Conservation (phyloP, 2,797 vertebrate species). For the Dendrocincla tyrannina region DNA sequence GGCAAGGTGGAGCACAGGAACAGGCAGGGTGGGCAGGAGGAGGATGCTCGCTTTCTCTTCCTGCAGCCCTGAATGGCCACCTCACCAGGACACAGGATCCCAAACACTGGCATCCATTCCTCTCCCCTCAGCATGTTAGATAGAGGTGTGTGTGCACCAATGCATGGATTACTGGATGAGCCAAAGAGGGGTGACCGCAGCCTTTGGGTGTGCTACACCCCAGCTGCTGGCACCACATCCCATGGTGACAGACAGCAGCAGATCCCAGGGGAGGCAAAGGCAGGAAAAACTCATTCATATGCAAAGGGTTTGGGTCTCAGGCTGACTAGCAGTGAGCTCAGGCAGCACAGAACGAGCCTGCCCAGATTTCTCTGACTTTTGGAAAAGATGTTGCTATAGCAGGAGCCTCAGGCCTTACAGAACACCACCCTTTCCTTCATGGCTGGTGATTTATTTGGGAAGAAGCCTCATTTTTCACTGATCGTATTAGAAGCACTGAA, state of each 20-base stretch:
- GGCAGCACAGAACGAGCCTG: not conserved
- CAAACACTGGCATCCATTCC: not conserved
- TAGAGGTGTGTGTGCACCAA: not conserved
- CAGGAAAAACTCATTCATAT: not conserved
- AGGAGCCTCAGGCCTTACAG: fast-evolving
- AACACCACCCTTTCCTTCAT: not conserved
- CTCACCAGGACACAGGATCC: not conserved
- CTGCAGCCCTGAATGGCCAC: not conserved
- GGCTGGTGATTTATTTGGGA: slow-evolving; percentile 14
- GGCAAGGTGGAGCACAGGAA: not conserved
- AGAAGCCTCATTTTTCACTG: slow-evolving; percentile 42
- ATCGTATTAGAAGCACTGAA: slow-evolving; percentile 12
- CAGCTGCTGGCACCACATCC: not conserved
- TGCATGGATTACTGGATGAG: not conserved
- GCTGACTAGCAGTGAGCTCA: not conserved
- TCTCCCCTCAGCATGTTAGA: not conserved
- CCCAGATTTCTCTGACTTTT: not conserved
- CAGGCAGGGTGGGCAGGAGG: not conserved
- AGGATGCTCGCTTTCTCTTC: not conserved
- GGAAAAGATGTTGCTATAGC: not conserved
- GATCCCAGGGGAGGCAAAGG: not conserved
- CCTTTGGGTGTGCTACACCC: not conserved
- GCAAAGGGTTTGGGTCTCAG: not conserved
- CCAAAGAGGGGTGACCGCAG: not conserved
- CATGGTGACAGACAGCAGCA: not conserved